These are phyloP conservation scores for Spongilla lacustris DNA, from an alignment of 37 sponge, comb jelly and placozoan genomes.

Conservation along the genomic window DNA sequence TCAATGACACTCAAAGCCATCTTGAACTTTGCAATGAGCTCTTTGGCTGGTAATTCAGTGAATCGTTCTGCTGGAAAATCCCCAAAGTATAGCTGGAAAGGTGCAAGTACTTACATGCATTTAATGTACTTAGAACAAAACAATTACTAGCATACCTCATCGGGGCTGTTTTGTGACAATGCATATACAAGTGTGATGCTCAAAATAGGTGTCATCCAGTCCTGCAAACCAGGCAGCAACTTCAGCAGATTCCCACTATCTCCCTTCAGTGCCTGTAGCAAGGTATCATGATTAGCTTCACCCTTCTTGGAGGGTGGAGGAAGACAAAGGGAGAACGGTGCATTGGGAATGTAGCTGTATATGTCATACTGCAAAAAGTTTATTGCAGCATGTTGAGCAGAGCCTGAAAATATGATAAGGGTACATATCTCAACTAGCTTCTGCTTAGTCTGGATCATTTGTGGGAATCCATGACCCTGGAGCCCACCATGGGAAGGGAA, in stretches of 20 bases:
- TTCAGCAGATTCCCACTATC: no score
- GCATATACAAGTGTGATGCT: not conserved
- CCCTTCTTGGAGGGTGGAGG: slow-evolving; percentile 67
- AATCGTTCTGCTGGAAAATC: not conserved
- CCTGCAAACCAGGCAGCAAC: not conserved
- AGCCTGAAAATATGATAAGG: no score
- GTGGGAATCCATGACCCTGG: no score
- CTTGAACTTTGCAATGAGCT: slow-evolving; percentile 3
- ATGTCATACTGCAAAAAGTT: slow-evolving; percentile 77
- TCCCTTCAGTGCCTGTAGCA: slow-evolving; percentile 45
- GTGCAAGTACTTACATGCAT: no score
- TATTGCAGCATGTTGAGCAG: slow-evolving; percentile 64
- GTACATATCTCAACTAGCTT: no score
- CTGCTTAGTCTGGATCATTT: no score
- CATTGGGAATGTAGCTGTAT: slow-evolving; percentile 73
- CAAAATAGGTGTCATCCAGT: not conserved
- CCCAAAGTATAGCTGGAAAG: not conserved
- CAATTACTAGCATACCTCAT: slow-evolving; percentile 49
- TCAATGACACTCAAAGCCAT: slow-evolving; percentile 13
- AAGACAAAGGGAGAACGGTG: slow-evolving; percentile 52
- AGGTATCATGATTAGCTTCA: slow-evolving; percentile 14
- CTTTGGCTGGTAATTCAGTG: not conserved
- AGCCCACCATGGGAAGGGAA: no score
- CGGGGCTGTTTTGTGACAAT: slow-evolving; percentile 37
- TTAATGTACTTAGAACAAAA: no score